These are phyloP conservation scores for Gorsachius magnificus DNA, from an alignment of 2,797 vertebrate genomes.

Conservation along the genomic window DNA sequence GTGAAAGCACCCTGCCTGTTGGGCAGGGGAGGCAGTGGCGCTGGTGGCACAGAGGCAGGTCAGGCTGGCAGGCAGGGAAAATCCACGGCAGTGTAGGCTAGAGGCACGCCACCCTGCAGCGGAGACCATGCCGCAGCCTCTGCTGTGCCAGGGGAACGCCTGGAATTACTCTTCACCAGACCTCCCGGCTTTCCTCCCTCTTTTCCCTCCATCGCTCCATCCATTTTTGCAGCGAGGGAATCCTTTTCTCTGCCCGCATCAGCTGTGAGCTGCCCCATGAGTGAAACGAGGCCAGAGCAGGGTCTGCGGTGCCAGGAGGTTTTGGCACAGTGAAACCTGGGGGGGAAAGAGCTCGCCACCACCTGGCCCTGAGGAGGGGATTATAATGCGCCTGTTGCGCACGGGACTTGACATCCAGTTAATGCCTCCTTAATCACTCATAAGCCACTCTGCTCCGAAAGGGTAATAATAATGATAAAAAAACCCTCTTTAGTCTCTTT, in stretches of 20 bases:
- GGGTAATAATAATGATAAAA: not conserved
- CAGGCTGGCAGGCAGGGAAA: not conserved
- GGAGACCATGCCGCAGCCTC: accelerated
- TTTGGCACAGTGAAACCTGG: not conserved
- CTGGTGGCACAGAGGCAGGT: not conserved
- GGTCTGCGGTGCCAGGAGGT: accelerated
- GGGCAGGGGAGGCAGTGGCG: not conserved
- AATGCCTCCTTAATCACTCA: conserved; percentile 53
- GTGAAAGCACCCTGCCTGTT: not conserved
- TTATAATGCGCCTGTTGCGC: not conserved
- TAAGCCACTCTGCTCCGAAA: conserved; percentile 31
- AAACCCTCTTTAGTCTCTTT: not conserved
- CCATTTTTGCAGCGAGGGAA: not conserved
- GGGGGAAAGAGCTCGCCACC: accelerated
- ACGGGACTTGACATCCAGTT: not conserved
- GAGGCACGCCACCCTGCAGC: accelerated
- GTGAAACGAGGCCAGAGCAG: not conserved
- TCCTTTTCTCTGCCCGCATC: not conserved
- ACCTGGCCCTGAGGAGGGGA: not conserved
- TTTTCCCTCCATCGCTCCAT: not conserved
- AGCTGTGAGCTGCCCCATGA: not conserved
- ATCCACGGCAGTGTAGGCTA: not conserved
- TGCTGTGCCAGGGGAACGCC: accelerated
- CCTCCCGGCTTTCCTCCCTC: not conserved
- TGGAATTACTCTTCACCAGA: no score